phyloP scores from a whole-genome alignment of 1,140 invertebrate species.

The Elymnias hypermnestra region DNA sequence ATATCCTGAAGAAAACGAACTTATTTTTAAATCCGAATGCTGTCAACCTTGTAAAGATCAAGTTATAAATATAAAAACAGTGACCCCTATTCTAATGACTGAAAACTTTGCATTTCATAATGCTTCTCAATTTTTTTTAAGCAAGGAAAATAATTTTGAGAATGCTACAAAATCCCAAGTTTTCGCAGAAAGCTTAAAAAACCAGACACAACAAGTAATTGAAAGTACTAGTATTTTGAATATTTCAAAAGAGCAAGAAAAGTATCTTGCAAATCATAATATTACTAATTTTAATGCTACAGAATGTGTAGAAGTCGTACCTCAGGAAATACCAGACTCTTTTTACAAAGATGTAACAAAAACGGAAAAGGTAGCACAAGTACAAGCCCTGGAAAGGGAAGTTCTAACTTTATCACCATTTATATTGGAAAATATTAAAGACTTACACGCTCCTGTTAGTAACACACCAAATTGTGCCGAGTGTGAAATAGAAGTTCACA shows the following conservation, averaged over 20 bases:
- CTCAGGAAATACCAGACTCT: slow-evolving; percentile 23
- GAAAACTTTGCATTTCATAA: slow-evolving; percentile 50
- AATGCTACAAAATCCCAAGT: slow-evolving; percentile 27
- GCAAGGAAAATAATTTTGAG: slow-evolving; percentile 21
- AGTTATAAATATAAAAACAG: slow-evolving; percentile 46
- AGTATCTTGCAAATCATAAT: slow-evolving; percentile 11
- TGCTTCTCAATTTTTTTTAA: slow-evolving; percentile 15
- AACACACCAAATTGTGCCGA: slow-evolving; percentile 20
- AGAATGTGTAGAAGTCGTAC: slow-evolving; percentile 21
- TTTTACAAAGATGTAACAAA: slow-evolving; percentile 25
- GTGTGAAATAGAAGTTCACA: slow-evolving; percentile 35
- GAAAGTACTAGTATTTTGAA: slow-evolving; percentile 21
- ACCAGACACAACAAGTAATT: slow-evolving; percentile 35
- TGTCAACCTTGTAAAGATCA: slow-evolving; percentile 20
- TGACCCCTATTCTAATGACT: slow-evolving; percentile 51
- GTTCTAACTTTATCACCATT: slow-evolving; percentile 30
- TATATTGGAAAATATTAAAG: slow-evolving; percentile 38
- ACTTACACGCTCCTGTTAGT: slow-evolving; percentile 19
- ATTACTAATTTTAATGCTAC: slow-evolving; percentile 15
- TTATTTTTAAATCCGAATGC: slow-evolving; percentile 17
- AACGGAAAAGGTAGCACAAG: slow-evolving; percentile 28
- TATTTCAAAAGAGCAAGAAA: slow-evolving; percentile 4
- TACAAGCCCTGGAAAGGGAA: slow-evolving; percentile 22
- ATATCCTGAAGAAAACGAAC: slow-evolving; percentile 42
- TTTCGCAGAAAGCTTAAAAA: slow-evolving; percentile 31